Base-by-base conservation (phyloP, 2,797 vertebrate genomes). In the Rhabdomys pumilio region DNA sequence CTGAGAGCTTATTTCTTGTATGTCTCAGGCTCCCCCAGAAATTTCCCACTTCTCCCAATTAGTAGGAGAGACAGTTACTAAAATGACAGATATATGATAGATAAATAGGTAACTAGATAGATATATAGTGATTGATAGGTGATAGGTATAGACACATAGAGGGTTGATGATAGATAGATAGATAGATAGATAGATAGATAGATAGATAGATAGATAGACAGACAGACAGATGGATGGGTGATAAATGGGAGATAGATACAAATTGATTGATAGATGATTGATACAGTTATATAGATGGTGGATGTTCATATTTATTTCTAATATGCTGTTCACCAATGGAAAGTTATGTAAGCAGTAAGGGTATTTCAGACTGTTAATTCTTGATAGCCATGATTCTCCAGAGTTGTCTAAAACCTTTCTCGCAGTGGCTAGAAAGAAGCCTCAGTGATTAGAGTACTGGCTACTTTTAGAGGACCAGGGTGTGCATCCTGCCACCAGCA, bases 331-430 rank as follows among this genome's bases (percentile, higher is more conserved):
- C 10, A 67, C 19, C 57, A 87, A 12, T 47, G 26, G 61, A 81
- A 89, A 89, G n/a, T 59, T 86, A 89, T n/a, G 81, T 94, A 44
- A 26, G 50, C 72, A 77, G 65, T 53, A 72, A 89, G 69, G 34
- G 77, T 22, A 89, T n/a, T 5, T 61, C 44, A 75, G 20, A 67
- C 41, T 59, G 73, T 92, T 90, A 88, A 19, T 67, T 77, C 86
- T 0, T 57, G 65, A 73, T 20, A 85, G 83, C 10, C 83, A 20
- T 53, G 67, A 81, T 72, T 85, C 77, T 81, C 67, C 22, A 53
- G 41, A 29, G 50, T 67, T 69, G 44, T 85, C 50, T 53, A 67
- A 50, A 85, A 67, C 14, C 47, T 84, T 84, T 7, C 63, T 38
- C 24, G 29, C 26, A 63, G 38, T 26, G 3, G 38, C 81, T 65